A percentile compares a stretch with the other conserved stretches of the same genome.
Conservation (phyloP, 2,888 invertebrate genomes). For the Adineta ricciae region DNA sequence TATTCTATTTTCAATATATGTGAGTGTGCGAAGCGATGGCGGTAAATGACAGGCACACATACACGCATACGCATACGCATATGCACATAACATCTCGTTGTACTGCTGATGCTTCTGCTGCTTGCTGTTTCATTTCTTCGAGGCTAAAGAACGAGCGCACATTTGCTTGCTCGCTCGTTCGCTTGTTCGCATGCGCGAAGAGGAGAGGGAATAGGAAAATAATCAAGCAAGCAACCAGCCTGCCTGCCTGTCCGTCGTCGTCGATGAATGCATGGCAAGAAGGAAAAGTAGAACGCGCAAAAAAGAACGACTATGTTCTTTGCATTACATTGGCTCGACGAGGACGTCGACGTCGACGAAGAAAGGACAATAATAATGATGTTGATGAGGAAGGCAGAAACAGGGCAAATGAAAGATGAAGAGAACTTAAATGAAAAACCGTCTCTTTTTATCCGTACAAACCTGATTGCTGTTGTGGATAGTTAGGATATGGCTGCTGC, state of each 20-base stretch:
- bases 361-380: neutral
- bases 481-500: neutral
- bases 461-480: neutral
- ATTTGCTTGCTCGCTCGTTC: neutral
- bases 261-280: neutral
- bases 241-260: neutral
- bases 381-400: neutral
- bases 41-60: conserved; percentile 10
- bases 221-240: neutral
- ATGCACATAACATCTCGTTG: neutral
- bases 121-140: conserved; percentile 6
- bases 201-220: conserved; percentile 11
- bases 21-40: conserved; percentile 12
- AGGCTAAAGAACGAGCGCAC: neutral
- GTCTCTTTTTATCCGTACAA: neutral
- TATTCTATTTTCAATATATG: conserved; percentile 4
- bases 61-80: neutral
- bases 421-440: neutral
- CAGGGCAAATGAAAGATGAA: neutral
- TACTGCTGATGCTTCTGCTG: conserved; percentile 9
- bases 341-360: neutral
- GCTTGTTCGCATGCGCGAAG: neutral
- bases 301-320: conserved; percentile 9
- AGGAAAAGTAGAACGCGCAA: conserved; percentile 13
- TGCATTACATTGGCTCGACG: neutral